Evolutionary conservation across 2,113 vertebrate species (phyloP).

Genomic region (Syrrhaptes paradoxus): DNA sequence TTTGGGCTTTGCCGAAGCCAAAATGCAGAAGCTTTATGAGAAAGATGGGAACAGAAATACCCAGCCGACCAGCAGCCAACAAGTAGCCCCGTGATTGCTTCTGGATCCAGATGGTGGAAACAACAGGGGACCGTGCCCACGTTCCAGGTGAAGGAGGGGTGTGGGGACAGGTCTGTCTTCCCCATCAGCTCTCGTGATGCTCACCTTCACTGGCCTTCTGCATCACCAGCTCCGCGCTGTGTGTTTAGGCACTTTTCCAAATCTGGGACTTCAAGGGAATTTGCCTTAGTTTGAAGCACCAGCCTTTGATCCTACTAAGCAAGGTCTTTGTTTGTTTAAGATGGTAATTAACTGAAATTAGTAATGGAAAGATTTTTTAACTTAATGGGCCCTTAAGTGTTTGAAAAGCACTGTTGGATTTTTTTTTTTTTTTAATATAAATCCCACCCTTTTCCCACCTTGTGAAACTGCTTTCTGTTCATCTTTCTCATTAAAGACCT

Average conservation of each 20-base stretch:
- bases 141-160: not conserved
- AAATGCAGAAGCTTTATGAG: not conserved
- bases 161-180: not conserved
- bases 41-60: not conserved
- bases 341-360: constrained; percentile 43
- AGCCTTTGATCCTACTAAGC: constrained; percentile 28
- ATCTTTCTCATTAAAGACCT: not conserved
- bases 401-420: not conserved
- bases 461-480: not conserved
- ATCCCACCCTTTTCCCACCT: not conserved
- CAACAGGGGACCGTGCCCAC: not conserved
- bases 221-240: not conserved
- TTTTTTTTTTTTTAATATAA: not conserved
- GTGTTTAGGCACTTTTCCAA: not conserved
- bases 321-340: constrained; percentile 32
- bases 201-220: not conserved
- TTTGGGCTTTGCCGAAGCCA: not conserved
- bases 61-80: not conserved
- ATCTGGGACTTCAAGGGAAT: not conserved
- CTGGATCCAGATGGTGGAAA: constrained; percentile 18
- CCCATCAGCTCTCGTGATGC: not conserved
- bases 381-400: not conserved
- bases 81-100: not conserved
- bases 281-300: not conserved
- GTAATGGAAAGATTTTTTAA: constrained; percentile 53